Percentiles rank a stretch among this genome's conserved stretches.
Conservation (phyloP, 2,797 vertebrate species). For the Novumbra hubbsi region DNA sequence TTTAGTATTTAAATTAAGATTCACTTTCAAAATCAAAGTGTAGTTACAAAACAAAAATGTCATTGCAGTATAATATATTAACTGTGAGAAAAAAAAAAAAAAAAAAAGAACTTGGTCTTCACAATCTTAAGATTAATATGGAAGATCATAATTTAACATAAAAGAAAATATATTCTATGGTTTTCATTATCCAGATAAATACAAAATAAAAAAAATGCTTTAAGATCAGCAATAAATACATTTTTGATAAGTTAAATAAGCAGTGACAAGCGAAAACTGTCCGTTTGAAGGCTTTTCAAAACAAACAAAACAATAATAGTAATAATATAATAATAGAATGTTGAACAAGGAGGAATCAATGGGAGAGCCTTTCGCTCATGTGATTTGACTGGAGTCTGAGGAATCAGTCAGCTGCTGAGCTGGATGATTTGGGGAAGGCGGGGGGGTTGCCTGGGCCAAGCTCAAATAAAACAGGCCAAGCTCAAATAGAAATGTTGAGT, state of each 20-base stretch:
- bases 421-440: background rate
- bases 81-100: slow-evolving; percentile 78
- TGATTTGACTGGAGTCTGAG: slow-evolving; percentile 71
- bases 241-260: slow-evolving; percentile 94
- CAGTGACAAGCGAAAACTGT: slow-evolving; percentile 85
- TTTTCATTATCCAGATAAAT: slow-evolving; percentile 93
- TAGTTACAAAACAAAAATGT: slow-evolving; percentile 79
- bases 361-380: slow-evolving; percentile 71
- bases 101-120: slow-evolving; percentile 72
- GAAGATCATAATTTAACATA: slow-evolving; percentile 93
- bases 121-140: slow-evolving; percentile 90
- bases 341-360: slow-evolving; percentile 37
- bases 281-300: slow-evolving; percentile 69
- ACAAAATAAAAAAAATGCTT: slow-evolving; percentile 85
- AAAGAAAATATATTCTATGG: slow-evolving; percentile 93
- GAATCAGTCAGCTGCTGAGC: slow-evolving; percentile 14
- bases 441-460: background rate
- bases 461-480: background rate
- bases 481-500: slow-evolving; percentile 11
- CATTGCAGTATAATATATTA: slow-evolving; percentile 92
- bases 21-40: slow-evolving; percentile 83
- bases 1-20: slow-evolving; percentile 84
- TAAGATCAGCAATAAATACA: slow-evolving; percentile 95
- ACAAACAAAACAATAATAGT: slow-evolving; percentile 51
- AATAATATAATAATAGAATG: slow-evolving; percentile 46